Evolutionary conservation across 2,797 vertebrate genomes (phyloP), one percentile per base, ranked within the genome.

Genomic region (Fringilla coelebs): DNA sequence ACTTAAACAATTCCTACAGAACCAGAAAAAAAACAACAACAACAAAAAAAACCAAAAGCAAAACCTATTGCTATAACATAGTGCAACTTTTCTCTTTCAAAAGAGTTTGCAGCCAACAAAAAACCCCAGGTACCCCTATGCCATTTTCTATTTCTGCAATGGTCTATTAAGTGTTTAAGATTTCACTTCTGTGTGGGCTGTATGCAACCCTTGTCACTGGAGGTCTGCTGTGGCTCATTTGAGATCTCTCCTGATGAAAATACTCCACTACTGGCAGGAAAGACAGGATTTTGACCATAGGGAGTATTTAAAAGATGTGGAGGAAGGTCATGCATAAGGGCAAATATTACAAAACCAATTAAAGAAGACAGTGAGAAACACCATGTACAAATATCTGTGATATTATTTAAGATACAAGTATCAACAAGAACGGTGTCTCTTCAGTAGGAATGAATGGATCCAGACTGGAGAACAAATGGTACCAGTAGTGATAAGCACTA

Each of bases 331-430:
- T 38, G 17, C 10, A 11, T 41, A 41, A 66, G 26, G 45, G 62
- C 6, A 18, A 62, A 67, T 85, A 85, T 20, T 43, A 55, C 25
- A 66, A 75, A 81, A 89, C 10, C 11, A 40, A 77, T 85, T 52
- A 87, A 65, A 65, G 21, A 65, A 82, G 81, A 75, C 92, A 85
- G 75, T 80, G 81, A 94, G 48, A 95, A 94, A 91, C 63, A 85
- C 29, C 81, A 91, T 65, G 80, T 52, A n/a, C 65, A 87, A 76
- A 66, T 85, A 93, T 74, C 61, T 89, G 60, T 80, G 75, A 91
- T 87, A 96, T 41, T 73, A 48, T 71, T 79, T 76, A 40, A 89
- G 46, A 60, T 85, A 66, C 14, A 86, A 73, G 22, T 60, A 85
- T 57, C 63, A 80, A 32, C 21, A 76, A 38, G 17, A 95, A 93